Evolutionary conservation across 2,113 vertebrate genomes (phyloP), one percentile per base, ranked within the genome.

Genomic region (Hippocampus abdominalis): DNA sequence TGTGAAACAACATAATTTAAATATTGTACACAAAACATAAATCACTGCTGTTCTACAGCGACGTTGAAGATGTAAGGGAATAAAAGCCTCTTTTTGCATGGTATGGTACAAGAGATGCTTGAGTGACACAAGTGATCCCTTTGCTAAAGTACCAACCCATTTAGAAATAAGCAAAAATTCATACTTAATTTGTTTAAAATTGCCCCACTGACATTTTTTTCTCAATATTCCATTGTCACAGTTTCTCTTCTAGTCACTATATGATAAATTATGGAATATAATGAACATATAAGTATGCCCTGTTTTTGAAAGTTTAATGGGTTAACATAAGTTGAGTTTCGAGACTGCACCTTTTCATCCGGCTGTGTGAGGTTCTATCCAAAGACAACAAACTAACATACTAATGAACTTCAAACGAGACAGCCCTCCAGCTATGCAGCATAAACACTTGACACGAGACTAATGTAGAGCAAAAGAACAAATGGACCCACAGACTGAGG

Each of bases 401-500:
- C 13, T 15, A 44, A 64, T 44, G 42, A 27, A 64, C 42, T 46
- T 25, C 15, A 25, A 16, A 16, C 6, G 29, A 64, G n/a, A 44
- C 62, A 23, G 40, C 21, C 40, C 62, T 64, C 20, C 62, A 64
- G 62, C 62, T 8, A 64, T 25, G 13, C 4, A 42, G 8, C 36
- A 54, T n/a, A 53, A 39, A 67, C 15, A 51, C 16, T 18, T 64
- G 36, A 66, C 48, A 54, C 21, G 7, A 53, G 4, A 57, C 8
- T 4, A 18, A 29, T 46, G 8, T 0, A 2, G 46, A 73, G 20
- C 36, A 44, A 39, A 27, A 71, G 18, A 61, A 53, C 63, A 70
- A 74, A 65, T 36, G 16, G 67, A 75, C 39, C 36, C 25, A 39
- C 23, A 69, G 11, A 16, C 54, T 13, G 32, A 51, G 53, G 39